Conservation (phyloP, 2,113 vertebrate genomes). For the Thalassarche chlororhynchos region DNA sequence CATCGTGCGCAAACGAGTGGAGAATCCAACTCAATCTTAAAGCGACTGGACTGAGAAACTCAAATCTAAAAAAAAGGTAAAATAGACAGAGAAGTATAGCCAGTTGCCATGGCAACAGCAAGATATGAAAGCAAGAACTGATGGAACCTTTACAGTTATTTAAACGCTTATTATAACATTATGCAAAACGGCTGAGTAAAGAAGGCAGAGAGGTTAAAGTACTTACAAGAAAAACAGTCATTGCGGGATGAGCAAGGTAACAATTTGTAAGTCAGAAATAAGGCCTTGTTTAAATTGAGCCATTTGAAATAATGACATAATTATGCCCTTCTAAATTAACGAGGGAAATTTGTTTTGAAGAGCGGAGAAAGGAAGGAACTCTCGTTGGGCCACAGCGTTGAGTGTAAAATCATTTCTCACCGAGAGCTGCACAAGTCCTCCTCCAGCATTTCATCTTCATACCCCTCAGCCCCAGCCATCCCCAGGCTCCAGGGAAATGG, state of each 20-base stretch:
- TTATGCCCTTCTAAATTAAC: not conserved
- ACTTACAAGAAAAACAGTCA: conserved; percentile 5
- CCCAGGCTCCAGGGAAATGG: not conserved
- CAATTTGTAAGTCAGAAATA: not conserved
- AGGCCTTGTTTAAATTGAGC: not conserved
- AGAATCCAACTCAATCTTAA: not conserved
- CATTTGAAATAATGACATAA: conserved; percentile 32
- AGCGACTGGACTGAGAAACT: conserved; percentile 24
- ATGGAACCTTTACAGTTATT: conserved; percentile 68
- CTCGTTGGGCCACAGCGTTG: accelerated
- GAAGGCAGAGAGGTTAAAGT: not conserved
- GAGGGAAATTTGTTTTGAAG: not conserved
- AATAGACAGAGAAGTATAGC: conserved; percentile 39
- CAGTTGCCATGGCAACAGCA: conserved; percentile 67
- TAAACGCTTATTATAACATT: conserved; percentile 68
- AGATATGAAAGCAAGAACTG: conserved; percentile 63
- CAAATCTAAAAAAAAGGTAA: not conserved
- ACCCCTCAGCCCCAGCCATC: not conserved
- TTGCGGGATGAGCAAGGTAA: not conserved
- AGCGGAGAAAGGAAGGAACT: not conserved
- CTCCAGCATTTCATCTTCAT: not conserved
- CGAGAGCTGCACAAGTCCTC: not conserved
- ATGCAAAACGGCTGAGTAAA: conserved; percentile 16
- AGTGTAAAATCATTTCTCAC: not conserved
- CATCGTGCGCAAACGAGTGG: accelerated